Base-by-base conservation (phyloP, 2,888 invertebrate species). In the Eumacrocentrus americanus region DNA sequence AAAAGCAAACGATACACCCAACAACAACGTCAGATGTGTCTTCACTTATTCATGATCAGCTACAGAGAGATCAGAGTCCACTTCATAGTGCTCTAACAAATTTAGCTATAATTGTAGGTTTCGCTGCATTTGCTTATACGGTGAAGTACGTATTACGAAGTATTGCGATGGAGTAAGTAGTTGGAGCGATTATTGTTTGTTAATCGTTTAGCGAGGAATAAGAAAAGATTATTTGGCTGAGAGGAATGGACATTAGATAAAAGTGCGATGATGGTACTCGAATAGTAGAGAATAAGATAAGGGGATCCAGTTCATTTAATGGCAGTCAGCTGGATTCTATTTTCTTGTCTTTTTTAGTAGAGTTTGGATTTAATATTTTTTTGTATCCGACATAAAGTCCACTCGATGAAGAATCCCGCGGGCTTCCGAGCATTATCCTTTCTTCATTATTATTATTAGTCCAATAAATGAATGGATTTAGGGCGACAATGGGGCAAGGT, bases 121-220 rank as follows among this genome's bases (percentile, higher is more conserved):
- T 96, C 82, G 94, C 93, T 68, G 91, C 91, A 68, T 95, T 97
- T 81, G 95, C 94, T 48, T 92, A 91, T 77, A 91, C 92, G 78
- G 96, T 97, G 63, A 95, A 94, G 85, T 94, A 93, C 84, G 94
- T 97, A 68, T 84, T 94, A 81, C 88, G 89, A 79, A 91, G 88
- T 77, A 88, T 90, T 79, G 88, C 88, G 73, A 86, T 87, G 79
- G 84, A 85, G 74, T 85, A 82, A 63, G 65, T 62, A 18, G 46
- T 56, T 29, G 29, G 29, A 29, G 29, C 29, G 29, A 9, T 29
- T n/a, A n/a, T n/a, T n/a, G n/a, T n/a, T n/a, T n/a, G n/a, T n/a
- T n/a, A n/a, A n/a, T n/a, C n/a, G n/a, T n/a, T n/a, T n/a, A n/a
- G n/a, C n/a, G n/a, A n/a, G n/a, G n/a, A n/a, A n/a, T n/a, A n/a